These are phyloP conservation scores for Eciton burchellii DNA, from an alignment of 1,140 invertebrate species.

Conservation along the genomic window DNA sequence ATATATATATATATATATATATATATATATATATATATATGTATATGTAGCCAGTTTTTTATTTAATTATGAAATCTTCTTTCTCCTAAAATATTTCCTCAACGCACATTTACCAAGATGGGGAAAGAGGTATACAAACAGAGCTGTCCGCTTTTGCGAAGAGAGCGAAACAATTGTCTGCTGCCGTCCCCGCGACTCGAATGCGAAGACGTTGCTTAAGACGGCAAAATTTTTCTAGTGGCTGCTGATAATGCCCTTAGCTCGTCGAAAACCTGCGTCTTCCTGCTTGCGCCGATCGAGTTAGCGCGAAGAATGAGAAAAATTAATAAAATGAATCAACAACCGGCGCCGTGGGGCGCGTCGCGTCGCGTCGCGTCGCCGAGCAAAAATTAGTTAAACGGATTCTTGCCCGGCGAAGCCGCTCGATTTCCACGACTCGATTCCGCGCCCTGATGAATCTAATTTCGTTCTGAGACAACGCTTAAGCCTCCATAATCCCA, in stretches of 20 bases:
- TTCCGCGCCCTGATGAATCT: conserved; percentile 30
- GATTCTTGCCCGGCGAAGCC: conserved; percentile 65
- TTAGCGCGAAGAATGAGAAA: conserved; percentile 76
- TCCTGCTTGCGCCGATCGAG: conserved; percentile 69
- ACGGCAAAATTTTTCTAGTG: conserved; percentile 70
- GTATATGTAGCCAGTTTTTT: no score
- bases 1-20: no score
- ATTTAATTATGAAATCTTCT: not conserved
- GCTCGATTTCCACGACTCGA: conserved; percentile 56
- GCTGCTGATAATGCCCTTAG: conserved; percentile 72
- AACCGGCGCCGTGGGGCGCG: conserved; percentile 59
- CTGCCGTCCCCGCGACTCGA: not conserved
- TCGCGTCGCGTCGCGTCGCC: conserved; percentile 47
- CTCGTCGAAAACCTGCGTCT: conserved; percentile 65
- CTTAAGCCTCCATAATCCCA: conserved; percentile 50
- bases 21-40: no score
- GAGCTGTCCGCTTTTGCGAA: not conserved
- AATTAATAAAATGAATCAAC: conserved; percentile 79
- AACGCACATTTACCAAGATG: not conserved
- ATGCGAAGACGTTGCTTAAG: conserved; percentile 45
- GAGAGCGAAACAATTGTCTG: not conserved
- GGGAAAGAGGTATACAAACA: not conserved
- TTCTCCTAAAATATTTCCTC: not conserved
- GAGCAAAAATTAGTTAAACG: conserved; percentile 74
- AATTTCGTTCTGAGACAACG: conserved; percentile 62